A percentile compares a stretch with the other conserved stretches of the same genome.
Evolutionary conservation across 2,797 vertebrate species (phyloP).

Genomic region (Argyrosomus regius): DNA sequence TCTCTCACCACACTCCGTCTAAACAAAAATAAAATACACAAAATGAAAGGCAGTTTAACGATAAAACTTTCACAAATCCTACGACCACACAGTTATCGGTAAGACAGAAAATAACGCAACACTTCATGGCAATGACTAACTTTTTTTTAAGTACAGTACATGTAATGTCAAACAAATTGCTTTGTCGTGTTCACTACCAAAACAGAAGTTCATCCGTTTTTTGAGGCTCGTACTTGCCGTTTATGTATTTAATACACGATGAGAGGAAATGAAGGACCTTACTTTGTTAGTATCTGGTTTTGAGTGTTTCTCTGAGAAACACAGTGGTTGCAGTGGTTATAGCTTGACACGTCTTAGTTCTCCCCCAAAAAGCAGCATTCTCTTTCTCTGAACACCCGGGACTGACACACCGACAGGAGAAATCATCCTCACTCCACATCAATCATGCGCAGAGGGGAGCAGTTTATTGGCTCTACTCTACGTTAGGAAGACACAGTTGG

Average conservation of each 20-base stretch:
- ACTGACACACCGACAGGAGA: constrained; percentile 19
- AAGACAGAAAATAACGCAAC: constrained; percentile 51
- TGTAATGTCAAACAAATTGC: constrained; percentile 48
- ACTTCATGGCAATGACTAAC: constrained; percentile 61
- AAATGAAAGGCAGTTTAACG: constrained; percentile 29
- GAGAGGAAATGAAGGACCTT: constrained; percentile 58
- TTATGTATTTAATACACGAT: constrained; percentile 61
- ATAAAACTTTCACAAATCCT: constrained; percentile 33
- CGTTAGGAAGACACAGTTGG: constrained; percentile 40
- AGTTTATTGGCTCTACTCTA: constrained; percentile 41
- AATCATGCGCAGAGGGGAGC: constrained; percentile 20
- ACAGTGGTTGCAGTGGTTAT: constrained; percentile 73
- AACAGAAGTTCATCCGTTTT: constrained; percentile 34
- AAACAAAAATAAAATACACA: constrained; percentile 25
- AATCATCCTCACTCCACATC: constrained; percentile 10
- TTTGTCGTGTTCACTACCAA: constrained; percentile 55
- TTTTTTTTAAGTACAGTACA: constrained; percentile 72
- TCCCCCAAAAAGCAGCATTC: constrained; percentile 38
- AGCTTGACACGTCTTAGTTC: constrained; percentile 24
- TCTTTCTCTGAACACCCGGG: constrained; percentile 35
- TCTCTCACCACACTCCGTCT: constrained; percentile 23
- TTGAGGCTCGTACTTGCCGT: constrained; percentile 64
- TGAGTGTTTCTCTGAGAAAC: constrained; percentile 60
- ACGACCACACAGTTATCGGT: constrained; percentile 32
- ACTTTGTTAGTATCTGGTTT: constrained; percentile 41